Evolutionary conservation across 2,797 vertebrate species (phyloP), one percentile per base, ranked within the genome.

Genomic region (Paedocypris micromegethes): DNA sequence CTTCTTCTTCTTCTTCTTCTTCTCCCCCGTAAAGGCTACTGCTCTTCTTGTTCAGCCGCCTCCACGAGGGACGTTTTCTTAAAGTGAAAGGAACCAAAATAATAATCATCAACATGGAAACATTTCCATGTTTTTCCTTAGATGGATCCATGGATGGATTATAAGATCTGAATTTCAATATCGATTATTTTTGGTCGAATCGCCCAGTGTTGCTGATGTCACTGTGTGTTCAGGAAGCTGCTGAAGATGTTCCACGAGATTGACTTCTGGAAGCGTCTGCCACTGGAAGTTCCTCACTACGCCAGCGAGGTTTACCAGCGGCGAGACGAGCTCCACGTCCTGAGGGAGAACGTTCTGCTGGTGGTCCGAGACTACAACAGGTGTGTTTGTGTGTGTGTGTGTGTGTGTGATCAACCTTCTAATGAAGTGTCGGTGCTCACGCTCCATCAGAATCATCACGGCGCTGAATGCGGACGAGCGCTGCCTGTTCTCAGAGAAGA

Each of bases 311-410:
- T 91, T 42, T 90, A 88, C 7, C 90, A 92, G 51, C 82, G 84
- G 0, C 84, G 77, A 0, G 92, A 92, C 40, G 91, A 93, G n/a
- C 82, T 94, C 38, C 78, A 84, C 6, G 68, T 61, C 70, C 83
- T 94, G 44, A 84, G 86, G 5, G 93, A 93, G 78, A 89, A 83
- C 56, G 83, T 90, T 1, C 81, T 91, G 38, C 87, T 91, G 1
- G 85, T 95, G 38, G 84, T 90, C 6, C 83, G 84, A 5, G 87
- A 90, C 76, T 95, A 94, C 59, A 95, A 95, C 82, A 92, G 92
- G 94, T 95, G 7, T 39, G 83, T 59, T 47, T 5, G 47, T 5
- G 7, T 39, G 83, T 59, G 49, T 5, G 47, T 5, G 7, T 51
- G 9, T 45, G 44, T 51, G 7, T 59, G 54, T 56, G 52, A 53